Base-by-base conservation (phyloP, 2,797 vertebrate genomes). In the Synanceia verrucosa region DNA sequence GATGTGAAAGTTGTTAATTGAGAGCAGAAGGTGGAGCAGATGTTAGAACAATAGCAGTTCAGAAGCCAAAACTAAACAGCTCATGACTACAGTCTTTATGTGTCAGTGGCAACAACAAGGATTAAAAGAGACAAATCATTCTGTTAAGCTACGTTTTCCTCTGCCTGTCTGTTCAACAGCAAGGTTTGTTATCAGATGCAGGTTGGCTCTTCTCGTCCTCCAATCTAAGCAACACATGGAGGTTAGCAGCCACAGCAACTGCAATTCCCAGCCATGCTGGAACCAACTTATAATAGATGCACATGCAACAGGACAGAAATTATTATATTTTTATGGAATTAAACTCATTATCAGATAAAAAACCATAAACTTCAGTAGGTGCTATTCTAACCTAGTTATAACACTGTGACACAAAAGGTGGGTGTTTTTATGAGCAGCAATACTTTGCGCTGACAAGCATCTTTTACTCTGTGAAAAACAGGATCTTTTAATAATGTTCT, bases 141-240 rank as follows among this genome's bases (percentile, higher is more conserved):
- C 47, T 26, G 16, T 21, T 29, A 2, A 4, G 6, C 39, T 14
- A 55, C 16, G 34, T 68, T 44, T 50, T 58, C 14, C 24, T 52
- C 12, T 0, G 2, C 19, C 60, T 79, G 52, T 24, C 29, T 67
- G 52, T 52, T 16, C 16, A 41, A 18, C 3, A 34, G 33, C 33
- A 1, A 10, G 3, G 6, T 26, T 26, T 4, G 28, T 16, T 16
- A 50, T 3, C 18, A n/a, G n/a, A 63, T 70, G 46, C 21, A 50
- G 36, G 39, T 6, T n/a, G n/a, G n/a, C n/a, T n/a, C n/a, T n/a
- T n/a, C n/a, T n/a, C n/a, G n/a, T n/a, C n/a, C n/a, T n/a, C n/a
- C n/a, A n/a, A n/a, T n/a, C n/a, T n/a, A n/a, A 2, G 39, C 31
- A 63, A 56, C 11, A 50, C 19, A 60, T 56, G n/a, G 7, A 77